Base-by-base conservation (phyloP, 1,140 invertebrate species). In the Goniozus legneri region DNA sequence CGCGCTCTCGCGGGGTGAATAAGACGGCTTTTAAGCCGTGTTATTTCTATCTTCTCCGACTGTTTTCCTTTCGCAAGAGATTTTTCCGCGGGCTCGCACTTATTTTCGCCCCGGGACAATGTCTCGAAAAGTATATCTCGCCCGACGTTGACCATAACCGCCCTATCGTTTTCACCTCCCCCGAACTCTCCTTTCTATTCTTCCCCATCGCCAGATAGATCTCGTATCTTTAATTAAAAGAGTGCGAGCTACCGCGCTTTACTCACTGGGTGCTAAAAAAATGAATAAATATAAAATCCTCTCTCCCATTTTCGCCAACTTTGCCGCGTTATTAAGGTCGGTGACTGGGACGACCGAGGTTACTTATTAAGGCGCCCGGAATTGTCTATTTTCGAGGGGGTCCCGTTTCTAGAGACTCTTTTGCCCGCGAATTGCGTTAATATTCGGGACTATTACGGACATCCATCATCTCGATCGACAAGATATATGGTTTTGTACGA, bases 221-320 rank as follows among this genome's bases (percentile, higher is more conserved):
- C 53, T 59, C 60, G 67, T 68, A 72, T 73, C 63, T 73, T 73
- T 73, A 73, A 72, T 73, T 73, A 72, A 71, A 73, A 72, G 62
- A 48, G 50, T 27, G 24, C 24, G 24, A 10, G 24, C 24, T 27
- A 4, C 24, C 10, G 24, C 32, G n/a, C n/a, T n/a, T n/a, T n/a
- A n/a, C n/a, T n/a, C n/a, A n/a, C n/a, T n/a, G n/a, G n/a, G n/a
- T n/a, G n/a, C n/a, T n/a, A n/a, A n/a, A n/a, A n/a, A n/a, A n/a
- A n/a, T n/a, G n/a, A n/a, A n/a, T n/a, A n/a, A n/a, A n/a, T n/a
- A n/a, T n/a, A n/a, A n/a, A n/a, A n/a, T 47, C 31, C 24, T 42
- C 38, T 50, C 45, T 50, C 41, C 47, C 47, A 38, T 55, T 52
- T 45, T 35, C 44, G 39, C 44, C 31, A 21, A 19, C 31, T n/a